Percentiles rank a stretch among this genome's conserved stretches.
phyloP scores from a whole-genome alignment of 2,797 vertebrate genomes.

The Lophotriccus pileatus region DNA sequence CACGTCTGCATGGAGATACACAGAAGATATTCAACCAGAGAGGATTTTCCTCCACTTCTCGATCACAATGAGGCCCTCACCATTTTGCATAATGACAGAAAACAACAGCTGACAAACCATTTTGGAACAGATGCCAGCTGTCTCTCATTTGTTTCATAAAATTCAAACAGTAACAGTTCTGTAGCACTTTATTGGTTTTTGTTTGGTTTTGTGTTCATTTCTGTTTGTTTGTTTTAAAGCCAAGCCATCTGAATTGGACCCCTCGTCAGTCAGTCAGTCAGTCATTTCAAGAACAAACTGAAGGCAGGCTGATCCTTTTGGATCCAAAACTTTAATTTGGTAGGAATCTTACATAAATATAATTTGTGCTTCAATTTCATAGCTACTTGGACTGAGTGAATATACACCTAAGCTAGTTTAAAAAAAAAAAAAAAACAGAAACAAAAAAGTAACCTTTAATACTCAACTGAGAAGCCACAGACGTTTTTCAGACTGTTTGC shows the following conservation, averaged over 20 bases:
- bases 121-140: slow-evolving; percentile 74
- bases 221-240: slow-evolving; percentile 35
- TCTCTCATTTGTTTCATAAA: slow-evolving; percentile 71
- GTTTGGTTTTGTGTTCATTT: background rate
- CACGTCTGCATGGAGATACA: slow-evolving; percentile 13
- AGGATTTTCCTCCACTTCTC: slow-evolving; percentile 58
- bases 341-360: slow-evolving; percentile 68
- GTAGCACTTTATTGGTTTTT: slow-evolving; percentile 48
- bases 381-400: slow-evolving; percentile 70
- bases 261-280: slow-evolving; percentile 13
- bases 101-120: slow-evolving; percentile 75
- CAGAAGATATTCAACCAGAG: slow-evolving; percentile 34
- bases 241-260: slow-evolving; percentile 57
- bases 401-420: slow-evolving; percentile 62
- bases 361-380: slow-evolving; percentile 64
- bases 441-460: slow-evolving; percentile 37
- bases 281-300: slow-evolving; percentile 40
- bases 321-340: slow-evolving; percentile 45
- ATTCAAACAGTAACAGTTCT: slow-evolving; percentile 70
- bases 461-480: slow-evolving; percentile 68
- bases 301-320: slow-evolving; percentile 57
- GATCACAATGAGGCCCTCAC: slow-evolving; percentile 67
- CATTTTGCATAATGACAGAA: slow-evolving; percentile 75
- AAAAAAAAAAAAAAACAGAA: slow-evolving; percentile 40
- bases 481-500: slow-evolving; percentile 63